Base-by-base conservation (phyloP, 2,797 vertebrate genomes). In the Cheirogaleus major region DNA sequence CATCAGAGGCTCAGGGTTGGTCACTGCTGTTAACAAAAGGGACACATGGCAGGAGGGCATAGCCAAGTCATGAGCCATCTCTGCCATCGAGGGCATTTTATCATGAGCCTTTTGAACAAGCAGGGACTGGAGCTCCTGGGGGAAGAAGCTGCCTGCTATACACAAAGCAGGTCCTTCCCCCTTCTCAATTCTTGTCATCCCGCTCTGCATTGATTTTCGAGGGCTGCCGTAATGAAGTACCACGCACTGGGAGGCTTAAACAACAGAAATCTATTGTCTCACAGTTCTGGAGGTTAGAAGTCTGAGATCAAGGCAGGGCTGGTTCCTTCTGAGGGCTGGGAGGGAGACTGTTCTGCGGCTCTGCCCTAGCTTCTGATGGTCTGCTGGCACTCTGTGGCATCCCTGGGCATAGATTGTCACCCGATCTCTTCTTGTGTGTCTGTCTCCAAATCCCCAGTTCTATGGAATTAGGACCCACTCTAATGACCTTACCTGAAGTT, bases 171-270 rank as follows among this genome's bases (percentile, higher is more conserved):
- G 12, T 52, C 85, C 61, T 41, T 27, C 13, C 32, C 1, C 32
- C 32, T 43, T 43, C 52, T 41, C 55, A 18, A 8, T 11, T n/a
- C 70, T 20, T 55, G 45, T 27, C 1, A 25, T 75, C 57, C 48
- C 0, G 0, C 55, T 30, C 25, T 4, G 4, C 8, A 23, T 35
- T 30, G 8, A 15, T 22, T 80, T n/a, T 1, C 57, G 18, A 32
- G 57, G 41, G 14, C 43, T 52, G 14, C 38, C 18, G 18, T 63
- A 27, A 25, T 12, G 23, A 38, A 59, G 25, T 1, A 57, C 17
- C 57, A 67, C 38, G 32, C 25, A 50, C 23, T 27, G 11, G 1
- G 27, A 4, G 30, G 20, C 38, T 6, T 41, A 57, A 32, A 27
- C 6, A 38, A 20, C 22, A 27, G 27, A 72, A 52, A 41, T 13